Percentiles rank a stretch among this genome's conserved stretches.
Evolutionary conservation across 2,797 vertebrate species (phyloP).

Genomic region (Anguilla obscura): DNA sequence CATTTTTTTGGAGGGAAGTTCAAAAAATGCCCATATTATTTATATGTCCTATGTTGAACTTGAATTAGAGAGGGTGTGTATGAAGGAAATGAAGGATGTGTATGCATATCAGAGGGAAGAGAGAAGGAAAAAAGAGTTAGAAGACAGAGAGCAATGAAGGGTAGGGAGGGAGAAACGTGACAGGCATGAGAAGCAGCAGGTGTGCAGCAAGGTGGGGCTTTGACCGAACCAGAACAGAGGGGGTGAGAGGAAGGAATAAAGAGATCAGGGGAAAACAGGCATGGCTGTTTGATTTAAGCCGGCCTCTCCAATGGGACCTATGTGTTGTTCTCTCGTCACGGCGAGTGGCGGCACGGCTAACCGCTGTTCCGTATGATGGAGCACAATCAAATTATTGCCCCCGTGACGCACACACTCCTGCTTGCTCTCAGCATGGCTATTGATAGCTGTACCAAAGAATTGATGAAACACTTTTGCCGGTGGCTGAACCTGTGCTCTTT

Average conservation of each 20-base stretch:
- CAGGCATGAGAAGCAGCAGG: background rate
- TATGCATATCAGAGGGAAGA: background rate
- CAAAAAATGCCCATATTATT: background rate
- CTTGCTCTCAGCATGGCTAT: background rate
- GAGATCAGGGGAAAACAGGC: slow-evolving; percentile 2
- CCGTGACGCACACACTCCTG: background rate
- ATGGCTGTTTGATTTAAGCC: slow-evolving; percentile 9
- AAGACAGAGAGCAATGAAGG: background rate
- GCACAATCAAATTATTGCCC: slow-evolving; percentile 24
- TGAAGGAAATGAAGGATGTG: background rate
- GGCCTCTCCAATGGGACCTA: background rate
- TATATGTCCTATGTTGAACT: background rate
- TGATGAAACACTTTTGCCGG: background rate
- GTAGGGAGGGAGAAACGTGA: background rate
- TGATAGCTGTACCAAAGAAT: background rate
- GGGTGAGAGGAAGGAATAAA: background rate
- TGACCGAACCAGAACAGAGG: background rate
- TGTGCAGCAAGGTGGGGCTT: background rate
- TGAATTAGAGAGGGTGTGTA: too few relatives aligned
- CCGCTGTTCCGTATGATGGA: background rate
- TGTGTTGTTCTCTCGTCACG: background rate
- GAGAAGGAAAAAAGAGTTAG: too few relatives aligned
- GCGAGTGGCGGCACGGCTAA: slow-evolving; percentile 2
- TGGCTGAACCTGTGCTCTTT: background rate
- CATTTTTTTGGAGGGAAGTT: background rate